phyloP scores from a whole-genome alignment of 2,113 vertebrate species.

The Oryzias celebensis region DNA sequence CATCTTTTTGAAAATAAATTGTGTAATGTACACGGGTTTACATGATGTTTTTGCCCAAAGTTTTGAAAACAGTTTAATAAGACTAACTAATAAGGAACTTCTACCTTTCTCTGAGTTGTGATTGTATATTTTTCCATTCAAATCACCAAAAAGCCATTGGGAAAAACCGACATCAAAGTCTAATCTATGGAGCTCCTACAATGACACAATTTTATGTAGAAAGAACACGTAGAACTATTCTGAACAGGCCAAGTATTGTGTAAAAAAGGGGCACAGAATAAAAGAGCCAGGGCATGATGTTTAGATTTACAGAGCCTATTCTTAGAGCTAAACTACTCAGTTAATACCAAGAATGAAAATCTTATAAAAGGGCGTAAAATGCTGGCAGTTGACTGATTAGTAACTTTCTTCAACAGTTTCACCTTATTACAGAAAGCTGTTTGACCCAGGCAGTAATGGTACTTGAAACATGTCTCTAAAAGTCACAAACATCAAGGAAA shows the following conservation, averaged over 20 bases:
- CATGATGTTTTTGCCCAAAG: too few species aligned
- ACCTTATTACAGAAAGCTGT: neutral
- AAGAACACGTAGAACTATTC: conserved; percentile 73
- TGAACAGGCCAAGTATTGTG: conserved; percentile 54
- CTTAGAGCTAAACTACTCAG: conserved; percentile 19
- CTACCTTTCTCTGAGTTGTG: conserved; percentile 43
- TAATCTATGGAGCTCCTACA: conserved; percentile 48
- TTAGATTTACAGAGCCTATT: conserved; percentile 33
- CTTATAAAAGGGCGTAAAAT: conserved; percentile 18
- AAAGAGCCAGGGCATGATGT: conserved; percentile 49
- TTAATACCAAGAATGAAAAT: conserved; percentile 4
- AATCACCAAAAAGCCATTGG: conserved; percentile 55
- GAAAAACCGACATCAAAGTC: conserved; percentile 50
- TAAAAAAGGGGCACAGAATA: conserved; percentile 55
- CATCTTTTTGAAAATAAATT: too few species aligned
- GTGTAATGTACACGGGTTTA: too few species aligned
- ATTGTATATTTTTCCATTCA: conserved; percentile 38
- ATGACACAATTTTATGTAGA: conserved; percentile 62
- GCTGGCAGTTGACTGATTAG: neutral
- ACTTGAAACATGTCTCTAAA: neutral
- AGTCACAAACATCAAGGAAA: conserved; percentile 7
- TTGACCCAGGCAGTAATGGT: neutral
- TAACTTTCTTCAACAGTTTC: conserved; percentile 8
- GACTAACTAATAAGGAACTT: neutral
- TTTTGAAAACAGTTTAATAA: too few species aligned